These are phyloP conservation scores for Cephalopholis sonnerati DNA, from an alignment of 2,113 vertebrate genomes.

Conservation along the genomic window DNA sequence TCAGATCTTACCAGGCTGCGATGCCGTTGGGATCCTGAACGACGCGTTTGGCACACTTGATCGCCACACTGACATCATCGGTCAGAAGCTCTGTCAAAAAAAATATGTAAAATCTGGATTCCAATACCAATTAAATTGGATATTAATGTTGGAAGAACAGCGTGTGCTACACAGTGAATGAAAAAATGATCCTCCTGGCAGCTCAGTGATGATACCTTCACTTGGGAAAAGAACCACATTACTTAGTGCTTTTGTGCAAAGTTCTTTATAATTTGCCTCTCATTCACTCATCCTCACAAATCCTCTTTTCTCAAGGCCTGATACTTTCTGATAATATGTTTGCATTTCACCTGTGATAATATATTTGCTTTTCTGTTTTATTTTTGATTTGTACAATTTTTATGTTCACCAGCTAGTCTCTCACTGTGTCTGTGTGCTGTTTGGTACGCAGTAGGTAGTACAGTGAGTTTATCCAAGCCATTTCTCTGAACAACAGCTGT, in stretches of 20 bases:
- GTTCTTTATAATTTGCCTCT: not conserved
- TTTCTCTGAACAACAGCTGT: no score
- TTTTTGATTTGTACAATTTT: no score
- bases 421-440: no score
- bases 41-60: conserved; percentile 58
- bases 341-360: not conserved
- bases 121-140: not conserved
- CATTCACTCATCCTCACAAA: not conserved
- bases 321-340: not conserved
- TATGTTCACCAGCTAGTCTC: no score
- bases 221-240: no score
- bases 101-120: not conserved
- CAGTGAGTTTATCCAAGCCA: no score
- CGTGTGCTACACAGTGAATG: not conserved
- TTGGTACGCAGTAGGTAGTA: no score
- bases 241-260: not conserved
- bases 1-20: conserved; percentile 49
- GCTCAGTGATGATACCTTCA: not conserved
- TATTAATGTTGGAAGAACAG: not conserved
- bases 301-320: not conserved
- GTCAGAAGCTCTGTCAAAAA: conserved; percentile 43
- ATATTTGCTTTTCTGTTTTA: not conserved
- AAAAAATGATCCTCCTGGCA: no score
- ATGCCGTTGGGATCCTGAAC: conserved; percentile 52
- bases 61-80: not conserved